Percentiles rank a stretch among this genome's conserved stretches.
These are phyloP conservation scores for Teleiodes luculella DNA, from an alignment of 2,888 invertebrate species.

Conservation along the genomic window DNA sequence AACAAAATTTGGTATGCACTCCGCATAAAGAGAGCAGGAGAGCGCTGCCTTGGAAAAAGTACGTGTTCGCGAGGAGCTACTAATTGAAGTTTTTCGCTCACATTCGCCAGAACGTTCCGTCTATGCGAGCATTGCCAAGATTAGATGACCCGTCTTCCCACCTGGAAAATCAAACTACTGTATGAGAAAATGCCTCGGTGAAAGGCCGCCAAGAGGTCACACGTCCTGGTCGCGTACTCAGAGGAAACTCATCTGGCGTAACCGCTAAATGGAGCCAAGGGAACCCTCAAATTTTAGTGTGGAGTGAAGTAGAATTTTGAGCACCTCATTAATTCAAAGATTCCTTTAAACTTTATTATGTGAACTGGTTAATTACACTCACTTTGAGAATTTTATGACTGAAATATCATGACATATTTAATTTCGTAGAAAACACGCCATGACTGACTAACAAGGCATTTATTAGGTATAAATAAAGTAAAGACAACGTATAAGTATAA, in stretches of 20 bases:
- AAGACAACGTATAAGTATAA: no score
- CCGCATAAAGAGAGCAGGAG: constrained; percentile 15
- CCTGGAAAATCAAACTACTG: constrained; percentile 5
- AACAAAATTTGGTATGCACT: constrained; percentile 16
- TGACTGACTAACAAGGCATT: no score
- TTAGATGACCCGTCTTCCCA: constrained; percentile 15
- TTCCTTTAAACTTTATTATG: constrained; percentile 44
- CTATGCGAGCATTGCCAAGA: constrained; percentile 13
- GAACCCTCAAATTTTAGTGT: constrained; percentile 36
- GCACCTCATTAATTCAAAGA: constrained; percentile 49
- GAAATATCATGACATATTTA: neutral
- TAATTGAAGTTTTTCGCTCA: constrained; percentile 40
- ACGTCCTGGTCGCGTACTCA: constrained; percentile 13
- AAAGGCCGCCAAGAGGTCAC: constrained; percentile 16
- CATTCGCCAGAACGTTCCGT: constrained; percentile 19
- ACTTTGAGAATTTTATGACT: neutral
- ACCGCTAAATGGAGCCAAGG: constrained; percentile 27
- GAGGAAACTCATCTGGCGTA: constrained; percentile 25
- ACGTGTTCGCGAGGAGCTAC: constrained; percentile 23
- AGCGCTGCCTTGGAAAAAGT: neutral
- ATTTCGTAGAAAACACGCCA: no score
- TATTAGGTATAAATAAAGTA: no score
- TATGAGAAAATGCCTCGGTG: constrained; percentile 3
- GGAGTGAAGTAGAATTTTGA: constrained; percentile 35
- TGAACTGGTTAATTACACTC: constrained; percentile 35